Evolutionary conservation across 2,113 vertebrate genomes (phyloP), one percentile per base, ranked within the genome.

Genomic region (Paraplagusia blochii): DNA sequence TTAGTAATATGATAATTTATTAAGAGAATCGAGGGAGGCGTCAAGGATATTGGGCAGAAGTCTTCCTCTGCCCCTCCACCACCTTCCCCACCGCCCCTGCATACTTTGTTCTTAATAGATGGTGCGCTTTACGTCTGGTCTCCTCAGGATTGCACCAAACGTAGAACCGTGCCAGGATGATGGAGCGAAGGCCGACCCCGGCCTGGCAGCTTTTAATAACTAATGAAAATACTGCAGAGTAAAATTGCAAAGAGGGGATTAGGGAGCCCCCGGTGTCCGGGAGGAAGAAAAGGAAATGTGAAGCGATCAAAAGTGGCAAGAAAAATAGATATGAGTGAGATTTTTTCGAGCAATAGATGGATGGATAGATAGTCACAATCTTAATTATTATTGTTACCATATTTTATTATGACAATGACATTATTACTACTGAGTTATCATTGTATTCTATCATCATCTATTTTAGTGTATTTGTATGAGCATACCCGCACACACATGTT

Each of bases 1-100:
- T 88, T 89, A 87, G 80, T 80, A 85, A 85, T 79, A 84, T 87
- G 84, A 83, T 87, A 81, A 88, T 84, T 88, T 81, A 76, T 85
- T 80, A 87, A 85, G 80, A 47, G 72, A 69, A 74, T 63, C 8
- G 44, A 73, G 80, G 74, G 78, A 78, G 80, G 83, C 65, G 63
- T 64, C 75, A 67, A 74, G 77, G 85, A 86, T 82, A 82, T 81
- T 75, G 70, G 48, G 58, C 69, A 70, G 64, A 85, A 81, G n/a
- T n/a, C n/a, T n/a, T n/a, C n/a, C n/a, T n/a, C n/a, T n/a, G n/a
- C 22, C 22, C 6, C 22, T 6, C 22, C 22, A 29, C 22, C 22
- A 2, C 22, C 22, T 2, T 29, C 22, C 22, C 22, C 22, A 2
- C 22, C 72, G 65, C 82, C 82, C 69, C 55, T 65, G 65, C 68